Base-by-base conservation (phyloP, 2,797 vertebrate species). In the Chromobotia macracanthus region DNA sequence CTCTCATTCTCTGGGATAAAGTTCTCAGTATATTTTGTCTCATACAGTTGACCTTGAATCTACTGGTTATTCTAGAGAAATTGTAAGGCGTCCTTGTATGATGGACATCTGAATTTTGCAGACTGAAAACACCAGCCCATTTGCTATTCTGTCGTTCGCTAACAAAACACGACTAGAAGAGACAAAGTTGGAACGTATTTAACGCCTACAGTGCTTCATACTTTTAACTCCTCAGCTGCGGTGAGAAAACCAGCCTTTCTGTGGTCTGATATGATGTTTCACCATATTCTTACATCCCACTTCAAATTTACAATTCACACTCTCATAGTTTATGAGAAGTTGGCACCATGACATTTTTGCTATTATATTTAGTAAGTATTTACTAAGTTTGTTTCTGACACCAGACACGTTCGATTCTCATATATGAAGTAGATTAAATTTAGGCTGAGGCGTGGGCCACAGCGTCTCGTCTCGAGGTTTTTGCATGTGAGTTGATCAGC, bases 231-330 rank as follows among this genome's bases (percentile, higher is more conserved):
- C 25, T 56, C 61, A 75, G 61, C 72, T 72, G 75, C 25, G 74
- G 75, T 79, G 55, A 81, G 68, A 80, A 76, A 48, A 66, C 23
- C 48, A 76, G 63, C 28, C 56, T 80, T 18, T 68, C 80, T 80
- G 84, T 12, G 82, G 81, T 81, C 65, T 77, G 76, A 67, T 80
- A 73, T 67, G 19, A 35, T 84, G 79, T 81, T 78, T 81, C 63
- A 13, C 13, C n/a, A 51, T 55, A 63, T 60, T 77, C 70, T 75
- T 77, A 78, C 75, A 83, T 77, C 80, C 72, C 41, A 73, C 64
- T n/a, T 56, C 55, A 19, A 72, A 35, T 56, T 64, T 63, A 68
- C 41, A 48, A 76, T 75, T 64, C 38, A 55, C 25, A 46, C n/a
- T 75, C 44, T 58, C 16, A 6, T 21, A 68, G 72, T 79, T 82